A percentile compares a stretch with the other conserved stretches of the same genome.
Conservation (phyloP, 1,140 invertebrate species). For the Lethocerus indicus region DNA sequence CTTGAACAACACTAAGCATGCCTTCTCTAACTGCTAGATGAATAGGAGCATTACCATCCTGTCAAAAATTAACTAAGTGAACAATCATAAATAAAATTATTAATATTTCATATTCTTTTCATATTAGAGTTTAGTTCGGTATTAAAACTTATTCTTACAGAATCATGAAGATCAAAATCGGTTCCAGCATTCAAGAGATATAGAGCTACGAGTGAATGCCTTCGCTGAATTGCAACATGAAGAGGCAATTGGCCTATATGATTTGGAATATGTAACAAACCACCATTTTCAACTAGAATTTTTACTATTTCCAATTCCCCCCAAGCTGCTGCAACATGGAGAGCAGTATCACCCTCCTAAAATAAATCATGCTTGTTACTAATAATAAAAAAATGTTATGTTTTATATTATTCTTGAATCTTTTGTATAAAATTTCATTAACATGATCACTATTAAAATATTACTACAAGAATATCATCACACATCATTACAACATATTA, state of each 20-base stretch:
- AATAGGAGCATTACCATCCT: conserved; percentile 58
- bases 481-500: too few species aligned
- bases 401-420: too few species aligned
- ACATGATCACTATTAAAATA: too few species aligned
- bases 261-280: conserved; percentile 31
- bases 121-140: background rate
- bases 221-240: conserved; percentile 39
- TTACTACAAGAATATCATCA: too few species aligned
- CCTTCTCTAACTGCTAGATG: conserved; percentile 54
- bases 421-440: too few species aligned
- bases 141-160: conserved; percentile 26
- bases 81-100: background rate
- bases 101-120: background rate
- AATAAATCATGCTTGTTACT: conserved; percentile 18
- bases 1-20: conserved; percentile 46
- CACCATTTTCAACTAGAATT: conserved; percentile 39
- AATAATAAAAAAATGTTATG: too few species aligned
- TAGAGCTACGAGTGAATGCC: conserved; percentile 38
- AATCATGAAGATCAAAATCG: conserved; percentile 47
- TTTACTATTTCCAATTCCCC: conserved; percentile 41
- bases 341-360: conserved; percentile 55
- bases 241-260: conserved; percentile 34
- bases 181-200: conserved; percentile 50
- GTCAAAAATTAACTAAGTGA: background rate
- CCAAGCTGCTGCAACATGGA: conserved; percentile 52